Evolutionary conservation across 2,113 vertebrate genomes (phyloP).

Genomic region (Rhinoptilus africanus): DNA sequence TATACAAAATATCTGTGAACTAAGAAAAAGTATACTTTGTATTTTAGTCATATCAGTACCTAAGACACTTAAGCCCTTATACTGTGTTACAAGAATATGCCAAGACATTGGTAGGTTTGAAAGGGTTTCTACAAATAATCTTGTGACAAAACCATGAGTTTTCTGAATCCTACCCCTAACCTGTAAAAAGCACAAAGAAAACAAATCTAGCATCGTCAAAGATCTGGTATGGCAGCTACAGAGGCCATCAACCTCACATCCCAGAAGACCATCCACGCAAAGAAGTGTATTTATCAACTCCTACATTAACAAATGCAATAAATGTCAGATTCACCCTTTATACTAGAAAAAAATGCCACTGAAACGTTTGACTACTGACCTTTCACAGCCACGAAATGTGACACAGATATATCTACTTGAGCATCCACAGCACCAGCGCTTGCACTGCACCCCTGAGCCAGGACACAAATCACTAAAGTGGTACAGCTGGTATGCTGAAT

Average conservation of each 20-base stretch:
- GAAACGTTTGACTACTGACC: conserved; percentile 63
- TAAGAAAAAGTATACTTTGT: background rate
- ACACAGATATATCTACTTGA: conserved; percentile 17
- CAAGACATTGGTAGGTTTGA: background rate
- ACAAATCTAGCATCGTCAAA: background rate
- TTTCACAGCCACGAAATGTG: conserved; percentile 60
- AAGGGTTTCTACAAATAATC: background rate
- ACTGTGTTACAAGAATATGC: background rate
- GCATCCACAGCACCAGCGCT: conserved; percentile 26
- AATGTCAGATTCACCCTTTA: conserved; percentile 39
- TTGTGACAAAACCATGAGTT: background rate
- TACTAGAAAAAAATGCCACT: conserved; percentile 6
- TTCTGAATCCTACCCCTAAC: background rate
- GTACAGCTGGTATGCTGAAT: conserved; percentile 66
- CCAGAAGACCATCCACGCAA: conserved; percentile 67
- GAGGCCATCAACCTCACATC: background rate
- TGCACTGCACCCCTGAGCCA: background rate
- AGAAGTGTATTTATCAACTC: background rate
- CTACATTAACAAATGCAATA: conserved; percentile 20
- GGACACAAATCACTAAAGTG: conserved; percentile 55
- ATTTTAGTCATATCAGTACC: background rate
- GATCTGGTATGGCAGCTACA: background rate
- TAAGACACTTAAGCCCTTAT: background rate
- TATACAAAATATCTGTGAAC: background rate
- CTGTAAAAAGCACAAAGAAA: conserved; percentile 46